phyloP scores from a whole-genome alignment of 2,888 invertebrate species.

The Ditula angustiorana region DNA sequence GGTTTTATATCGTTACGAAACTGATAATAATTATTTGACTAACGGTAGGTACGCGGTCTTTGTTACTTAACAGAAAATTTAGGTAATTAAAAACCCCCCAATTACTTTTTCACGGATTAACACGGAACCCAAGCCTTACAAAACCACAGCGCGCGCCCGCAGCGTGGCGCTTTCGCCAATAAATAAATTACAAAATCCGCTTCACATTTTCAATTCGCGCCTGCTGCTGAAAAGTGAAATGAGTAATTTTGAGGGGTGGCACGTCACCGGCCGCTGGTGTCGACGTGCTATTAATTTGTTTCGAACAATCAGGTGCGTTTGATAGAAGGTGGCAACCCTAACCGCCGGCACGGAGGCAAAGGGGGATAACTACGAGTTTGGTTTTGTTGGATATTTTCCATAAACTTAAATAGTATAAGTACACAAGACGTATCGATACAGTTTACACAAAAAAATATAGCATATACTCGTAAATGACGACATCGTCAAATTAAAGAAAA shows the following conservation, averaged over 20 bases:
- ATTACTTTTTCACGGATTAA: background rate
- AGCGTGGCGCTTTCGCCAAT: constrained; percentile 22
- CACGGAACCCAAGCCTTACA: background rate
- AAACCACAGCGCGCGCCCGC: background rate
- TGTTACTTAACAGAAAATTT: too few species aligned
- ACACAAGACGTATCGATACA: too few species aligned
- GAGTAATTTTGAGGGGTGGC: constrained; percentile 43
- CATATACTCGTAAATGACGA: too few species aligned
- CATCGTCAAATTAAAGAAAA: too few species aligned
- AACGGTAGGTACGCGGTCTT: too few species aligned
- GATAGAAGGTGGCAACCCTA: constrained; percentile 44
- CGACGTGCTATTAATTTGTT: constrained; percentile 50
- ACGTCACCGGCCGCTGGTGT: constrained; percentile 41
- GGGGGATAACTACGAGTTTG: constrained; percentile 5
- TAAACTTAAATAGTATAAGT: too few species aligned
- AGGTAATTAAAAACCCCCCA: too few species aligned
- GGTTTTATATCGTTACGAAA: too few species aligned
- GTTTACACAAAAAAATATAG: too few species aligned
- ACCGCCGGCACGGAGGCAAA: background rate
- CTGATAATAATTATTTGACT: too few species aligned
- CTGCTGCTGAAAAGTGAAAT: constrained; percentile 36
- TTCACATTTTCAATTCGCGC: constrained; percentile 10
- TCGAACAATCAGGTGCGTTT: constrained; percentile 49
- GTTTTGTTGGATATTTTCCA: constrained; percentile 10
- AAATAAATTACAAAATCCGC: constrained; percentile 26